Conservation (phyloP, 2,888 invertebrate genomes). For the Apeira syringaria region DNA sequence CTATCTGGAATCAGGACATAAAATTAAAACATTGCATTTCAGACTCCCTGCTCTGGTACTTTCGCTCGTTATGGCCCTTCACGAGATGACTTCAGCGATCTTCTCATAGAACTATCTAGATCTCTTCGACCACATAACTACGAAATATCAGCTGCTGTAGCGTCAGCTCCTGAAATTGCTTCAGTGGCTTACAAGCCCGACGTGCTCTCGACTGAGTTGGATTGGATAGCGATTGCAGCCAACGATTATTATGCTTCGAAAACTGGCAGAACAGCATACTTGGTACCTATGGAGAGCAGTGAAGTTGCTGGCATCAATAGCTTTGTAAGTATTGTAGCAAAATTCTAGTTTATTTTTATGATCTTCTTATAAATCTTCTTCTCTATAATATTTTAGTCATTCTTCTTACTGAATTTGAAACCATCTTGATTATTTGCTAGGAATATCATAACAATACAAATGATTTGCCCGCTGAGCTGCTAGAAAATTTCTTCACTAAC, state of each 20-base stretch:
- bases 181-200: slow-evolving; percentile 89
- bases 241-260: slow-evolving; percentile 92
- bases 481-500: no score
- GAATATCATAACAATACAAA: no score
- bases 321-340: slow-evolving; percentile 77
- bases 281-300: slow-evolving; percentile 87
- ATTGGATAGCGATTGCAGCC: slow-evolving; percentile 92
- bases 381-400: no score
- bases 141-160: slow-evolving; percentile 88
- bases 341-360: background rate
- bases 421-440: no score
- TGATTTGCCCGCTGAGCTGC: no score
- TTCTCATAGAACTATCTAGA: slow-evolving; percentile 86
- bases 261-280: slow-evolving; percentile 89
- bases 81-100: slow-evolving; percentile 86
- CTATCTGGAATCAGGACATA: no score
- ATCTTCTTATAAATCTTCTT: no score
- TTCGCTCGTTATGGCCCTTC: slow-evolving; percentile 80
- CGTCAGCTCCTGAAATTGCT: slow-evolving; percentile 88
- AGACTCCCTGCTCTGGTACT: slow-evolving; percentile 82
- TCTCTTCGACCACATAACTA: slow-evolving; percentile 85
- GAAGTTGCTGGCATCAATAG: slow-evolving; percentile 87
- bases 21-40: slow-evolving; percentile 11
- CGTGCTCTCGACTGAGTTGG: slow-evolving; percentile 85
- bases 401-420: no score